Conservation (phyloP, 2,888 invertebrate genomes). For the Stenoptilia bipunctidactyla region DNA sequence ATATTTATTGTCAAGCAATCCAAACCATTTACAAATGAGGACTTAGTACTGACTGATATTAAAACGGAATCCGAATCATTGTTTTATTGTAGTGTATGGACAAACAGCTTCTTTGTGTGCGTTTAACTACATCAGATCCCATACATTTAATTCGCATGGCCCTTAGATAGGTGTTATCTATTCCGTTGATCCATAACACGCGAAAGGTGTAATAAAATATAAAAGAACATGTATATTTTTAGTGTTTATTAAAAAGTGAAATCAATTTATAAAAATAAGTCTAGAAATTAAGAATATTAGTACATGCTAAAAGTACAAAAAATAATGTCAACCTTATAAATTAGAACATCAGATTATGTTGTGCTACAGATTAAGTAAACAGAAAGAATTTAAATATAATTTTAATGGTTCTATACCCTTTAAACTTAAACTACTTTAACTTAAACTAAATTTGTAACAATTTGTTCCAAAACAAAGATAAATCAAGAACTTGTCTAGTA, state of each 20-base stretch:
- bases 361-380: not conserved
- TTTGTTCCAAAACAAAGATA: not conserved
- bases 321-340: not conserved
- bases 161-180: too few species aligned
- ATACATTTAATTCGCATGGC: too few species aligned
- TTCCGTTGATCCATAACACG: too few species aligned
- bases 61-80: too few species aligned
- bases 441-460: not conserved
- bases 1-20: too few species aligned
- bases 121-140: too few species aligned
- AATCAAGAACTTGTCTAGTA: not conserved
- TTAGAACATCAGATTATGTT: not conserved
- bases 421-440: not conserved
- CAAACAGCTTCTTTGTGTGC: too few species aligned
- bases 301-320: not conserved
- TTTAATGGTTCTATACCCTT: not conserved
- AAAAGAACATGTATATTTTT: not conserved
- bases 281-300: not conserved
- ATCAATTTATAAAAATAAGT: slow-evolving; percentile 1
- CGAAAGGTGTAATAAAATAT: too few species aligned
- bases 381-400: not conserved
- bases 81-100: too few species aligned
- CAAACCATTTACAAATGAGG: too few species aligned
- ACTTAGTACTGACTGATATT: too few species aligned
- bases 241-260: not conserved